A percentile compares a stretch with the other conserved stretches of the same genome.
Conservation (phyloP, 2,888 invertebrate species). For the Ommatoiulus sabulosus region DNA sequence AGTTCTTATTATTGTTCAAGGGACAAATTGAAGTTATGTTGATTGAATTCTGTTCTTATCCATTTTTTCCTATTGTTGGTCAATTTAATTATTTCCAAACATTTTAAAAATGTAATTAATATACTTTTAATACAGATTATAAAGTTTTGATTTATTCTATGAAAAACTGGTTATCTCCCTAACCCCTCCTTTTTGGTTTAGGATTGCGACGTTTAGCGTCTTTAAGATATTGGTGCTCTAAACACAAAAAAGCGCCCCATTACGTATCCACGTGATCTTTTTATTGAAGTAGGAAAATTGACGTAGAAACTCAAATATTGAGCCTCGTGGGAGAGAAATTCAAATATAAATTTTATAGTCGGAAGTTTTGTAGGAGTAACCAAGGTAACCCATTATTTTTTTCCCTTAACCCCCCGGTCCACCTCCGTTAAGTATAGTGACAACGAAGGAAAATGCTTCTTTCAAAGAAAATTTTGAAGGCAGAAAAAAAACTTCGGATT, state of each 20-base stretch:
- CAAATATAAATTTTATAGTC: slow-evolving; percentile 40
- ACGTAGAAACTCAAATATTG: slow-evolving; percentile 45
- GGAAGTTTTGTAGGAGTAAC: slow-evolving; percentile 4
- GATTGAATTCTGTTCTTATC: no score
- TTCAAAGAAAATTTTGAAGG: background rate
- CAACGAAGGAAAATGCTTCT: slow-evolving; percentile 40
- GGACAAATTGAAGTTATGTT: no score
- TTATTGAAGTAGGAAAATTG: slow-evolving; percentile 34
- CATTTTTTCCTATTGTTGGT: no score
- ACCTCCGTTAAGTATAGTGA: slow-evolving; percentile 47
- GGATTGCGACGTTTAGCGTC: background rate
- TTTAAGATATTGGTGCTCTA: background rate
- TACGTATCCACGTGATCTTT: slow-evolving; percentile 3
- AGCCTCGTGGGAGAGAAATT: slow-evolving; percentile 41
- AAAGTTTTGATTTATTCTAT: background rate
- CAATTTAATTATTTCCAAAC: no score
- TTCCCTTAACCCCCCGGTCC: slow-evolving; percentile 1
- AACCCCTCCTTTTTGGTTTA: background rate
- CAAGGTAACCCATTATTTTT: slow-evolving; percentile 35
- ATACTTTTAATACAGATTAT: no score
- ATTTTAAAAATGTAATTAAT: no score
- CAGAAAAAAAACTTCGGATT: slow-evolving; percentile 11
- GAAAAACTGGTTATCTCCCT: background rate
- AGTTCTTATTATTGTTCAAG: no score
- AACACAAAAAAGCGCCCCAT: slow-evolving; percentile 15